Evolutionary conservation across 2,797 vertebrate species (phyloP), one percentile per base, ranked within the genome.

Genomic region (Acanthurus leucopareius): DNA sequence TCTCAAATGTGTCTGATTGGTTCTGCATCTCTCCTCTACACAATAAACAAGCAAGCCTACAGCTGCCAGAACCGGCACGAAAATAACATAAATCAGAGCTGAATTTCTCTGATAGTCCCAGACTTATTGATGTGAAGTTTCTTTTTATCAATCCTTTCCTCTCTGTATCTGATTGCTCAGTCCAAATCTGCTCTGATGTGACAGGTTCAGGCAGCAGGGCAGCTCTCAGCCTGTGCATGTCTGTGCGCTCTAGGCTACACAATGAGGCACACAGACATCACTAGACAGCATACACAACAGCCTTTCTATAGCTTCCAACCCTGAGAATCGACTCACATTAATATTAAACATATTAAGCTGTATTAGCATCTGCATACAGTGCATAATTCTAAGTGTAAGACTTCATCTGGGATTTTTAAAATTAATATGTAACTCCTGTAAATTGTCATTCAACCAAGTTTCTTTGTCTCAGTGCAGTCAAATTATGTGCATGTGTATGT

Each of bases 311-410:
- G 53, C 63, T 61, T 49, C 38, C 8, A 78, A 49, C 84, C 86
- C 82, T 15, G 59, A 74, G 83, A 84, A 83, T 54, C n/a, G 11
- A 61, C 47, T 78, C 57, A 51, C 73, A 86, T 83, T 73, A 81
- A 88, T 87, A 89, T 89, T 84, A 77, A 89, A 61, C 75, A 82
- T 49, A 64, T 81, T 76, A 71, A 19, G 8, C 62, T 67, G 40
- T 56, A 82, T 90, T 80, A 83, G 22, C 53, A 77, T 87, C 84
- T 61, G 52, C 69, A 69, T 82, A 69, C 53, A 28, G 40, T 40
- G 56, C 45, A 75, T 52, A 69, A 68, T 75, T 32, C 28, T 32
- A 32, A 32, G 28, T 32, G 28, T 16, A 28, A 75, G 32, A 2
- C 13, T 32, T 69, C 14, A 0, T 38, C 47, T 77, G 42, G 56